Base-by-base conservation (phyloP, 2,113 vertebrate genomes). In the Macaca nemestrina region DNA sequence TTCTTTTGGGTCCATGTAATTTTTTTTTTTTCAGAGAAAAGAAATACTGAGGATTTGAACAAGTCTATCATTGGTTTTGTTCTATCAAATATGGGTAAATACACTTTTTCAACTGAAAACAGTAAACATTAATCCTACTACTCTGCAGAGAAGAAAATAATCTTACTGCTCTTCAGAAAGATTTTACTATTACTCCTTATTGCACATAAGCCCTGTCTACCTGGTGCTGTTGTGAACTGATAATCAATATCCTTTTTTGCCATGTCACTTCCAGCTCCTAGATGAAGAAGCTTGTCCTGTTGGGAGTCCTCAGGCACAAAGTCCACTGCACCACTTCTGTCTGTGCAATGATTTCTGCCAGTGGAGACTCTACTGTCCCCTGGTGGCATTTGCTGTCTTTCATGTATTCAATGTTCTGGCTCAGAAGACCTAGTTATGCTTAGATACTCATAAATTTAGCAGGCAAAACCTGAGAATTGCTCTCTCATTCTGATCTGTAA, bases 351-450 rank as follows among this genome's bases (percentile, higher is more conserved):
- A 30, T 61, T 85, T 93, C 59, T 78, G 59, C 43, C 85, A 10
- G 6, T 30, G 38, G 43, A 92, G 82, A 22, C 82, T 91, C 52
- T 96, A 35, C 96, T 95, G 96, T 61, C 92, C 79, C 73, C 92
- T 97, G 89, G 93, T 90, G 97, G 97, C 64, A 68, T 40, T 48
- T 61, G 18, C 50, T 79, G 79, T 40, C 50, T 59, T 78, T 23
- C 9, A 13, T 9, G 32, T 17, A 35, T 78, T 94, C 50, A 5
- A 8, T 23, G 30, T 32, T 87, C 18, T 17, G 68, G 80, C 20
- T 78, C 25, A 27, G 89, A 87, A 94, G 78, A 87, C 14, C 30
- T 23, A 81, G 6, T 50, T 90, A 38, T 59, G 18, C 27, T 82
- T 55, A 72, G 32, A 78, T n/a, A 25, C 8, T 68, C 11, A 4